A percentile compares a stretch with the other conserved stretches of the same genome.
Evolutionary conservation across 2,113 vertebrate genomes (phyloP).

Genomic region (Macrotis lagotis): DNA sequence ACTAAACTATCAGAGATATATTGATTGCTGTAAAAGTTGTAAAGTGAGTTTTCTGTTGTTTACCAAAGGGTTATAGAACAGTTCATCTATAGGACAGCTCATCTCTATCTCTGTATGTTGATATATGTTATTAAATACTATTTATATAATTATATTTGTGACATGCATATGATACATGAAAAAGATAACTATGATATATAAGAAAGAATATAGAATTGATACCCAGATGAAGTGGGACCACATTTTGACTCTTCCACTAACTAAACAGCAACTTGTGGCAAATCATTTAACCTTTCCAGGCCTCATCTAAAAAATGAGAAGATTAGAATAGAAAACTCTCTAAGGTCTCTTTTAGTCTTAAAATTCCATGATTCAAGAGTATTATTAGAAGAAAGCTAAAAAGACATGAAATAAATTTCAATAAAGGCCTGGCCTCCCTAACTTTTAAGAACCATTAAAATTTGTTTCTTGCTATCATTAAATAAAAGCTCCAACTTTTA

Average conservation of each 20-base stretch:
- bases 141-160: slow-evolving; percentile 1
- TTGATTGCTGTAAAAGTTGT: neutral
- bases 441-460: neutral
- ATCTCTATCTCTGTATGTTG: neutral
- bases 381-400: slow-evolving; percentile 8
- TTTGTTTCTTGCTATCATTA: neutral
- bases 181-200: neutral
- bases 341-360: neutral
- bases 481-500: neutral
- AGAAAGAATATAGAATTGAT: neutral
- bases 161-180: neutral
- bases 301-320: neutral
- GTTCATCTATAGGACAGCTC: neutral
- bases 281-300: neutral
- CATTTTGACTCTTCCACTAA: neutral
- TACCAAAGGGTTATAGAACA: neutral
- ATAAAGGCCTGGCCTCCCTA: neutral
- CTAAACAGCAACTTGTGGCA: neutral
- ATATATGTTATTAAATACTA: slow-evolving; percentile 30
- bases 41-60: neutral
- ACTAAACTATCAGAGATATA: neutral
- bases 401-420: slow-evolving; percentile 3
- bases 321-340: neutral
- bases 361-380: neutral
- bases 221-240: neutral